Percentiles rank a stretch among this genome's conserved stretches.
Evolutionary conservation across 2,113 vertebrate genomes (phyloP).

Genomic region (Atractosteus spatula): DNA sequence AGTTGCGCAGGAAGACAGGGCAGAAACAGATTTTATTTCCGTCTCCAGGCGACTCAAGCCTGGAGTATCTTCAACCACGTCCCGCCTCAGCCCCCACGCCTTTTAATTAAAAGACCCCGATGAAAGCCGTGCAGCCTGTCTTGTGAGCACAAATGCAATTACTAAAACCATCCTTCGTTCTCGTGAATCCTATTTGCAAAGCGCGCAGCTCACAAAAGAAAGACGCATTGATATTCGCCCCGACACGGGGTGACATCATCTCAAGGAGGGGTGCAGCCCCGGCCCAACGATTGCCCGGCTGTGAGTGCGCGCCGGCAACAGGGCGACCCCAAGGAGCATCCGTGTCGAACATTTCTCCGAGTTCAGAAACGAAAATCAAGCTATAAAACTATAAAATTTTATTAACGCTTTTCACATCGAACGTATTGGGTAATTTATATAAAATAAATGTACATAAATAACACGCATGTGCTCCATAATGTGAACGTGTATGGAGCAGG

Average conservation of each 20-base stretch:
- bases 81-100: no score
- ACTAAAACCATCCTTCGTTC: neutral
- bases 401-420: neutral
- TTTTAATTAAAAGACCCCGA: conserved; percentile 2
- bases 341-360: no score
- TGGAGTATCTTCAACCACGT: no score
- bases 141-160: conserved; percentile 25
- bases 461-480: no score
- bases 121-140: conserved; percentile 14
- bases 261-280: conserved; percentile 44
- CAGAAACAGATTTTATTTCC: no score
- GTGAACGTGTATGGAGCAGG: no score
- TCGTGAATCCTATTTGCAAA: neutral
- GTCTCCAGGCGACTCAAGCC: no score
- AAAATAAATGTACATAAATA: no score
- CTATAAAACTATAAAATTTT: no score
- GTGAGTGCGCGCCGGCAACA: conserved; percentile 24
- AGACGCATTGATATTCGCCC: conserved; percentile 63
- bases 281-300: conserved; percentile 63
- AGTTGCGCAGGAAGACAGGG: no score
- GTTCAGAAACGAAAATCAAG: no score
- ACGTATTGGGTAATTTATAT: no score
- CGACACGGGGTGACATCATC: conserved; percentile 70
- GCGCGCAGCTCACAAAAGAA: conserved; percentile 39
- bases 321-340: neutral